Conservation (phyloP, 2,113 vertebrate genomes). For the Pongo abelii region DNA sequence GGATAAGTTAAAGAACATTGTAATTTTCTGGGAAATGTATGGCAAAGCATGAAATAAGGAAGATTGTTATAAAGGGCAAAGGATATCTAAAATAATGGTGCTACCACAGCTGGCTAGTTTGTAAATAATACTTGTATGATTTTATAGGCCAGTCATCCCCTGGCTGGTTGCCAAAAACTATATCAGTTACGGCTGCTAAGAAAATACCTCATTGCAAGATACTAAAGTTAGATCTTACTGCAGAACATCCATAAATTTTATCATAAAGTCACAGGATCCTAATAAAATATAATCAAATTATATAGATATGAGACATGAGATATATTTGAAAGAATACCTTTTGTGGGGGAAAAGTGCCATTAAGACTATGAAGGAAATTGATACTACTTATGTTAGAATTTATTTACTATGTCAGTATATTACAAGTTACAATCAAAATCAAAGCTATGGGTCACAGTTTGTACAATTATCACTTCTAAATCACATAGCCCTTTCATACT, state of each 20-base stretch:
- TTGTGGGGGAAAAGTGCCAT: neutral
- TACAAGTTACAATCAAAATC: neutral
- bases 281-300: slow-evolving; percentile 31
- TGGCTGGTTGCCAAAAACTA: slow-evolving; percentile 48
- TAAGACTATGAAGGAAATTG: neutral
- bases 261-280: slow-evolving; percentile 50
- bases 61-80: slow-evolving; percentile 28
- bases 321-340: neutral
- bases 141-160: neutral
- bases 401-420: neutral
- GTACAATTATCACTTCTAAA: neutral
- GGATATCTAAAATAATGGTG: neutral
- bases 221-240: neutral
- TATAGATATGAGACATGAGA: neutral
- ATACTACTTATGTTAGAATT: slow-evolving; percentile 7
- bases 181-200: slow-evolving; percentile 36
- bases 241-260: slow-evolving; percentile 28
- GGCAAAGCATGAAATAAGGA: slow-evolving; percentile 11
- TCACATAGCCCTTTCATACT: neutral
- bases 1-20: slow-evolving; percentile 17
- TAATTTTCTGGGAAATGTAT: slow-evolving; percentile 56
- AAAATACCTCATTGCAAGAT: slow-evolving; percentile 39
- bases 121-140: slow-evolving; percentile 30
- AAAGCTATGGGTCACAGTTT: neutral
- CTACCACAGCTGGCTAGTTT: neutral